phyloP scores from a whole-genome alignment of 2,113 vertebrate species.

The Xenopus borealis region DNA sequence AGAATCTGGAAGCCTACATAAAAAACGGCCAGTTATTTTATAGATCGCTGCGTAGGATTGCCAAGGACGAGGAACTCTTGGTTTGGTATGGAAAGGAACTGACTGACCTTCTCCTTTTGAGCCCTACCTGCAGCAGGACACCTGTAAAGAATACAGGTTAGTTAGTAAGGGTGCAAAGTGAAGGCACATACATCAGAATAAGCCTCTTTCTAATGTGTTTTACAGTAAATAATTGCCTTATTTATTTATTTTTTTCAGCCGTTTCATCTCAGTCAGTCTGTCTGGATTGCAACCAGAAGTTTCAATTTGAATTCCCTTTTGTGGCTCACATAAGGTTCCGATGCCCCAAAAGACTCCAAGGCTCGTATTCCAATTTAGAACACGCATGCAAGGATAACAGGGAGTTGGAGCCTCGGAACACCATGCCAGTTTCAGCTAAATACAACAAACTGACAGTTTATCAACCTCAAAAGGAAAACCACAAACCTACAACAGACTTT shows the following conservation, averaged over 20 bases:
- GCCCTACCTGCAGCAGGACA: conserved; percentile 59
- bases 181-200: no score
- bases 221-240: no score
- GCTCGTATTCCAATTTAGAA: conserved; percentile 60
- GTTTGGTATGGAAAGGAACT: conserved; percentile 98
- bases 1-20: conserved; percentile 96
- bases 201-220: no score
- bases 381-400: conserved; percentile 64
- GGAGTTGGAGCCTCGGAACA: conserved; percentile 65
- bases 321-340: conserved; percentile 90
- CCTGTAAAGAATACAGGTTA: conserved; percentile 83
- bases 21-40: conserved; percentile 97
- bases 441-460: conserved; percentile 51
- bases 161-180: no score
- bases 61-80: conserved; percentile 94
- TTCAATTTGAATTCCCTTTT: conserved; percentile 94
- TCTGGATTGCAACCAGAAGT: conserved; percentile 89
- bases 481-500: conserved; percentile 90
- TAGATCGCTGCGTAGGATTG: conserved; percentile 88
- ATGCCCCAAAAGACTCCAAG: conserved; percentile 86
- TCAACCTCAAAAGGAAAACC: conserved; percentile 57
- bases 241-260: conserved; percentile 49
- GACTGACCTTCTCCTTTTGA: conserved; percentile 84
- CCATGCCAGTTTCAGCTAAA: conserved; percentile 48
- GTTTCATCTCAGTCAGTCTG: conserved; percentile 79